These are phyloP conservation scores for Micronycteris hirsuta DNA, from an alignment of 2,113 vertebrate genomes.

Conservation along the genomic window DNA sequence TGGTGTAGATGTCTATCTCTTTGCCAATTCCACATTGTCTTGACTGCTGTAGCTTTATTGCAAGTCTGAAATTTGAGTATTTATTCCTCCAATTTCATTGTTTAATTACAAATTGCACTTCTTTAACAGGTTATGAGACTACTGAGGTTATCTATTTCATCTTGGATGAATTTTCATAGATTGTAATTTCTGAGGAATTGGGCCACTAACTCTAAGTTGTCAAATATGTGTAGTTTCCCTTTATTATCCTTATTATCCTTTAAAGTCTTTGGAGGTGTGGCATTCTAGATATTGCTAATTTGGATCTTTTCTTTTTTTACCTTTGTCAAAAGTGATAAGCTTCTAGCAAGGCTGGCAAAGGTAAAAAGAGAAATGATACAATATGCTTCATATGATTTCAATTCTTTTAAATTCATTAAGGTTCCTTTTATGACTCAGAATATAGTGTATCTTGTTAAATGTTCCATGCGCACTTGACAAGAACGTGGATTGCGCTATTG, in stretches of 20 bases:
- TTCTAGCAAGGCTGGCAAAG: background rate
- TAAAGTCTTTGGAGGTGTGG: background rate
- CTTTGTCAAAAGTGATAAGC: background rate
- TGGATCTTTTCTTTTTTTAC: background rate
- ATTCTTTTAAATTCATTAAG: conserved; percentile 40
- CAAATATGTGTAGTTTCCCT: background rate
- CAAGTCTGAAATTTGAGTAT: background rate
- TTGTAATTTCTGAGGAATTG: conserved; percentile 10
- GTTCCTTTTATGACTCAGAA: conserved; percentile 33
- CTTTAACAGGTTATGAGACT: background rate
- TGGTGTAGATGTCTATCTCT: background rate
- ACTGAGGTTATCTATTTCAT: conserved; percentile 24
- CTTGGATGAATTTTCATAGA: conserved; percentile 23
- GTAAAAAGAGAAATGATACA: background rate
- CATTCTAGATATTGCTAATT: conserved; percentile 21
- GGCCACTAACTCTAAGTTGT: background rate
- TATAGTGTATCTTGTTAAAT: background rate
- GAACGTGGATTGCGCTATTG: conserved; percentile 14
- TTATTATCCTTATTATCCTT: background rate
- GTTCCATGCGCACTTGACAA: conserved; percentile 40
- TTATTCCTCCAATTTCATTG: background rate
- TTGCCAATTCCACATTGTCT: background rate
- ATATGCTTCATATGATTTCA: conserved; percentile 3
- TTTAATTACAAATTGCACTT: conserved; percentile 6
- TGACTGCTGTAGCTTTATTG: background rate